Percentiles rank a stretch among this genome's conserved stretches.
phyloP scores from a whole-genome alignment of 2,888 invertebrate species.

The Pteria penguin region DNA sequence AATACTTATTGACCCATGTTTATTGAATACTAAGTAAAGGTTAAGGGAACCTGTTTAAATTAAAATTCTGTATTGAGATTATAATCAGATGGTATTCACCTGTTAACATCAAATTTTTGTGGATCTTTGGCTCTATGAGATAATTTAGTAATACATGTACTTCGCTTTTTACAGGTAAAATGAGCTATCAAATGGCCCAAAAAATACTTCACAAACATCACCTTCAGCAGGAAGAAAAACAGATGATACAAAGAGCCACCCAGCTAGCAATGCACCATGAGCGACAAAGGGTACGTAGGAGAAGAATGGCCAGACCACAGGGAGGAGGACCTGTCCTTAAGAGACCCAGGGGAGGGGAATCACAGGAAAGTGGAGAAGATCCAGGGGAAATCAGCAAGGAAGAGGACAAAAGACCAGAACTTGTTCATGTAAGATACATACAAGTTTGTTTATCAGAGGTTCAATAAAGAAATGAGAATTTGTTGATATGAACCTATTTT shows the following conservation, averaged over 20 bases:
- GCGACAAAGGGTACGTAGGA: conserved; percentile 7
- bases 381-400: conserved; percentile 16
- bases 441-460: too few species aligned
- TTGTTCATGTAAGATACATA: neutral
- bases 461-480: too few species aligned
- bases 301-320: conserved; percentile 20
- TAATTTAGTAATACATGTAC: too few species aligned
- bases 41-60: too few species aligned
- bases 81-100: too few species aligned
- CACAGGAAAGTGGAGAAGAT: conserved; percentile 34
- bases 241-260: conserved; percentile 54
- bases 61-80: too few species aligned
- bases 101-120: too few species aligned
- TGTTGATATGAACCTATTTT: too few species aligned
- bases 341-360: neutral
- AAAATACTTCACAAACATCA: conserved; percentile 52
- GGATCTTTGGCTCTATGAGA: too few species aligned
- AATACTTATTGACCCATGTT: too few species aligned
- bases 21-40: too few species aligned
- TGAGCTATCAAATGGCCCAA: conserved; percentile 49
- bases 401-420: conserved; percentile 2
- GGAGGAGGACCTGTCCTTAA: conserved; percentile 4
- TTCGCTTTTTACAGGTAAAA: conserved; percentile 44
- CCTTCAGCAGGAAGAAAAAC: conserved; percentile 53
- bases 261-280: conserved; percentile 42